phyloP scores from a whole-genome alignment of 2,888 invertebrate species.

The Amphipyra berbera region DNA sequence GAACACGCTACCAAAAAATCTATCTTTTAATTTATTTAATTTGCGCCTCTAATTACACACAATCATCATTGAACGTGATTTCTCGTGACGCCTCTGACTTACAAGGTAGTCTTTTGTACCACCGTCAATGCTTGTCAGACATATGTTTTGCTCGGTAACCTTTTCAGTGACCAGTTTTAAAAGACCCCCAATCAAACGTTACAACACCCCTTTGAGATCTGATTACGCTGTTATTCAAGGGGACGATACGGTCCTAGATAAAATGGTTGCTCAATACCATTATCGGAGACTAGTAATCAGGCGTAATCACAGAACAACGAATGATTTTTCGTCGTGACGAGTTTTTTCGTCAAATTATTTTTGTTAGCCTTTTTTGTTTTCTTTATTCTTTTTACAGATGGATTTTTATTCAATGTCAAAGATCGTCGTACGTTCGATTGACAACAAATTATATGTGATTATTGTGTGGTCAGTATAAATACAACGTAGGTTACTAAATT shows the following conservation, averaged over 20 bases:
- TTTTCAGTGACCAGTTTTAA: conserved; percentile 67
- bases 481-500: conserved; percentile 64
- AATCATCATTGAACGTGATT: conserved; percentile 80
- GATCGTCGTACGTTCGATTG: conserved; percentile 83
- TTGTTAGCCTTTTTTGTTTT: conserved; percentile 64
- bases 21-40: conserved; percentile 84
- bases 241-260: conserved; percentile 65
- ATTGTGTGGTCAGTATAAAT: conserved; percentile 65
- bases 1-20: conserved; percentile 75
- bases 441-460: conserved; percentile 83
- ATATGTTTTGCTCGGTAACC: conserved; percentile 80
- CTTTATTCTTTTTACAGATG: conserved; percentile 65
- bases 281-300: conserved; percentile 86
- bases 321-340: conserved; percentile 81
- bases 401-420: conserved; percentile 84
- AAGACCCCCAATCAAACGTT: conserved; percentile 59
- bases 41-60: conserved; percentile 85
- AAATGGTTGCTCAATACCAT: conserved; percentile 70
- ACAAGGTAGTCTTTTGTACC: conserved; percentile 88
- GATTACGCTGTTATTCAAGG: conserved; percentile 36
- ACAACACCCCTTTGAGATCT: conserved; percentile 55
- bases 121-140: conserved; percentile 82
- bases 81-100: conserved; percentile 81
- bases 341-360: conserved; percentile 81
- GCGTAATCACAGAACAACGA: conserved; percentile 81